phyloP scores from a whole-genome alignment of 2,797 vertebrate species.

The Chelonia mydas region DNA sequence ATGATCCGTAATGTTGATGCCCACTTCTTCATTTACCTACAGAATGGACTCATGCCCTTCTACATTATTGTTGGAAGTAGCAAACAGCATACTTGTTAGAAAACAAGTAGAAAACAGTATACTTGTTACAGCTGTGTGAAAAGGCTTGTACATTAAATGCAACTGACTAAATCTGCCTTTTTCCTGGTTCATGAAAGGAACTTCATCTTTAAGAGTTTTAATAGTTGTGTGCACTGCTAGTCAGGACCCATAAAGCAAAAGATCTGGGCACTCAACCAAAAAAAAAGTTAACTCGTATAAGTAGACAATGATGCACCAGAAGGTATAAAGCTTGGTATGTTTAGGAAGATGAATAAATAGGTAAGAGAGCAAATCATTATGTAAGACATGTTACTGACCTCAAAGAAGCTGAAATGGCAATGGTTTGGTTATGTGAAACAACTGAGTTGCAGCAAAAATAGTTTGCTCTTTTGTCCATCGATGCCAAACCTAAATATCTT shows the following conservation, averaged over 20 bases:
- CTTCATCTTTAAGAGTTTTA: not conserved
- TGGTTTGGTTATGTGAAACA: not conserved
- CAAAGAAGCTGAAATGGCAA: not conserved
- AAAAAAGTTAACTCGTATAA: not conserved
- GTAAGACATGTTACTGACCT: not conserved
- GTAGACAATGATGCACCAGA: not conserved
- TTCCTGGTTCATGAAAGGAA: not conserved
- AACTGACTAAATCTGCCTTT: not conserved
- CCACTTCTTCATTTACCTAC: not conserved
- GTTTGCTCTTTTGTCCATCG: not conserved
- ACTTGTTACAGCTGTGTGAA: not conserved
- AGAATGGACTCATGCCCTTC: not conserved
- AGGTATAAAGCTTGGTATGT: not conserved
- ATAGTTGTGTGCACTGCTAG: not conserved
- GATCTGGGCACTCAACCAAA: not conserved
- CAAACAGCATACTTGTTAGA: not conserved
- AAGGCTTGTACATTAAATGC: not conserved
- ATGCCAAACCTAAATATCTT: not conserved
- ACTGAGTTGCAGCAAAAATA: not conserved
- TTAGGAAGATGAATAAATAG: not conserved
- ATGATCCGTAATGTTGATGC: not conserved
- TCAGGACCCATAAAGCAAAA: not conserved
- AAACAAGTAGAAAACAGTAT: not conserved
- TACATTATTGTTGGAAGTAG: not conserved
- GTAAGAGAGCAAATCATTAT: not conserved